A percentile compares a stretch with the other conserved stretches of the same genome.
Evolutionary conservation across 1,140 invertebrate species (phyloP).

Genomic region (Bombus confusus): DNA sequence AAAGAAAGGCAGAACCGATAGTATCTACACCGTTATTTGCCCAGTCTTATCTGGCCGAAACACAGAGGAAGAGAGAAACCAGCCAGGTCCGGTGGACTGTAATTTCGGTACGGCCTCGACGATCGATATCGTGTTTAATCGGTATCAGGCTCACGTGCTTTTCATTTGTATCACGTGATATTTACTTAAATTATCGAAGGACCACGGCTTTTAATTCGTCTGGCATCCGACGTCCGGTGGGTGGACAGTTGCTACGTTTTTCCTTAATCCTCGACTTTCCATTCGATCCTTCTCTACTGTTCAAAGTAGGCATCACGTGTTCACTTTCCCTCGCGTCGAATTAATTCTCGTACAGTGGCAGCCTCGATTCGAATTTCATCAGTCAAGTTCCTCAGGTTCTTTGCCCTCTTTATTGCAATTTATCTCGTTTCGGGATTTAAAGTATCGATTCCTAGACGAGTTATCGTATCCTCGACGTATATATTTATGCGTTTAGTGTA

Average conservation of each 20-base stretch:
- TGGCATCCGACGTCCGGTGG: background rate
- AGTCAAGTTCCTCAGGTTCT: background rate
- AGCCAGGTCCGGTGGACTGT: conserved; percentile 47
- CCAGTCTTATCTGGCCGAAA: conserved; percentile 60
- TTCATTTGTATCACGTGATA: conserved; percentile 62
- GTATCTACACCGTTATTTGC: conserved; percentile 69
- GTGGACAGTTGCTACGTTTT: background rate
- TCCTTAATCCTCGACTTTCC: conserved; percentile 39
- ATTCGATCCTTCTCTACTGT: conserved; percentile 53
- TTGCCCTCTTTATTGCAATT: background rate
- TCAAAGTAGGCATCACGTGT: background rate
- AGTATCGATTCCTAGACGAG: no score
- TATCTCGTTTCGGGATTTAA: no score
- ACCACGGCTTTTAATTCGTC: conserved; percentile 54
- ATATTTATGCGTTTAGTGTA: no score
- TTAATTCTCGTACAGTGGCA: background rate
- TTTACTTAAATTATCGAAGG: conserved; percentile 65
- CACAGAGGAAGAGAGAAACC: conserved; percentile 2
- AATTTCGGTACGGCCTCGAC: conserved; percentile 57
- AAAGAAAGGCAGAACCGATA: conserved; percentile 63
- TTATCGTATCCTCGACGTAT: no score
- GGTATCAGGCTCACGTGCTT: conserved; percentile 54
- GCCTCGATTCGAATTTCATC: background rate
- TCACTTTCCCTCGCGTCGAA: conserved; percentile 23
- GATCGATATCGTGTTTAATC: conserved; percentile 71